These are phyloP conservation scores for Notiomystis cincta DNA, from an alignment of 2,113 vertebrate genomes.

Conservation along the genomic window DNA sequence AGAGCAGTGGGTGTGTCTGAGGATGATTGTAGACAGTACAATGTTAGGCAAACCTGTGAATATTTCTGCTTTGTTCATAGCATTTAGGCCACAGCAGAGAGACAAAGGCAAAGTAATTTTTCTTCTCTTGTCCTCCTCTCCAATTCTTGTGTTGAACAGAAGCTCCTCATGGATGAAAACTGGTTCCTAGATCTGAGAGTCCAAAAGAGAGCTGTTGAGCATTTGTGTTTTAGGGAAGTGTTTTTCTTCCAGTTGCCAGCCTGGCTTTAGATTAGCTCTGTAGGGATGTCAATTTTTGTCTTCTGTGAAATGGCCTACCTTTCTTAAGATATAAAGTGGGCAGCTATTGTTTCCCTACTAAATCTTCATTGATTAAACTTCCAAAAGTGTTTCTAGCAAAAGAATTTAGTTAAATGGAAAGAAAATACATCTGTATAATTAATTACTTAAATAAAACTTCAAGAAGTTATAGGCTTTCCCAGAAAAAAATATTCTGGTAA, in stretches of 20 bases:
- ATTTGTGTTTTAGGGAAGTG: background rate
- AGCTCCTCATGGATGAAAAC: fast-evolving
- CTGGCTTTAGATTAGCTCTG: background rate
- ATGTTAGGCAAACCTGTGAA: background rate
- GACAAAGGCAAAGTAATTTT: background rate
- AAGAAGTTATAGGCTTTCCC: background rate
- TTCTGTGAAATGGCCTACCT: background rate
- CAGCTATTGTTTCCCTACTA: background rate
- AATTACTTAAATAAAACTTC: background rate
- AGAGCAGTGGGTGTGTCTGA: background rate
- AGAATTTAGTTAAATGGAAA: background rate
- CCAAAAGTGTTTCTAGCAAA: background rate
- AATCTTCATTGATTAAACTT: background rate
- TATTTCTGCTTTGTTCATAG: background rate
- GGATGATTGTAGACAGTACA: background rate
- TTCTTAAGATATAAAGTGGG: background rate
- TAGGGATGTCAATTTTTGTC: background rate
- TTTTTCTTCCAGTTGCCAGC: background rate
- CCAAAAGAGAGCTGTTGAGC: background rate
- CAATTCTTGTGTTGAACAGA: background rate
- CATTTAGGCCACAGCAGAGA: background rate
- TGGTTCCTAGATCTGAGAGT: background rate
- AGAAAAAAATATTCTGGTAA: background rate
- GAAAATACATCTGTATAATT: background rate
- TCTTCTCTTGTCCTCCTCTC: background rate